Conservation (phyloP, 2,888 invertebrate species). For the Sialis lutaria region DNA sequence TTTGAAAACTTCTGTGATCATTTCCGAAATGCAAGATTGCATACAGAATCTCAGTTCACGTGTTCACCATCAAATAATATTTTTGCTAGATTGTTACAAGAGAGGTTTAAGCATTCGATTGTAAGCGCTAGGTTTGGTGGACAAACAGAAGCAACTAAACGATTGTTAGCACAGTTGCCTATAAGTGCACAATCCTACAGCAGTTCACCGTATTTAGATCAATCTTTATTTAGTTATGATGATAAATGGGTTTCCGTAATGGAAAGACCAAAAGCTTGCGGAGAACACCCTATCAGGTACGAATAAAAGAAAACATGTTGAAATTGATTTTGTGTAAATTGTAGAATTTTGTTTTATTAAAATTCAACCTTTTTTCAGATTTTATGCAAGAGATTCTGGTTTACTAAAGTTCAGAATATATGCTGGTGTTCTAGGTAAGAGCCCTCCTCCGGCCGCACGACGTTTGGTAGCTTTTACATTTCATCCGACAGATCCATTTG, state of each 20-base stretch:
- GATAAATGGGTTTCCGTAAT: slow-evolving; percentile 91
- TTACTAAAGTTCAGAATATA: slow-evolving; percentile 54
- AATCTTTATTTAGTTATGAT: slow-evolving; percentile 83
- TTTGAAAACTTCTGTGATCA: slow-evolving; percentile 86
- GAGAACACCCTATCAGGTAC: slow-evolving; percentile 81
- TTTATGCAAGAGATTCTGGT: slow-evolving; percentile 69
- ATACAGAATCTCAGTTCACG: slow-evolving; percentile 70
- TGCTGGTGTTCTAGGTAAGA: slow-evolving; percentile 44
- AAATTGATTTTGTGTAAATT: not conserved
- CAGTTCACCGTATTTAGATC: slow-evolving; percentile 82
- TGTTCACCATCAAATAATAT: slow-evolving; percentile 85
- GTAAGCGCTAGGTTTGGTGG: slow-evolving; percentile 83
- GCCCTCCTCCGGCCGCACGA: slow-evolving; percentile 48
- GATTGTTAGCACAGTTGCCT: slow-evolving; percentile 78
- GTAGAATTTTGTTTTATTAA: not conserved
- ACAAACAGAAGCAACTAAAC: slow-evolving; percentile 71
- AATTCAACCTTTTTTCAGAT: slow-evolving; percentile 30
- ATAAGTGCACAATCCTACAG: slow-evolving; percentile 90
- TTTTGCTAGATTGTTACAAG: slow-evolving; percentile 51
- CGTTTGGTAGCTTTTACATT: slow-evolving; percentile 87
- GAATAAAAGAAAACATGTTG: not conserved
- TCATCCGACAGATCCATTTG: slow-evolving; percentile 91
- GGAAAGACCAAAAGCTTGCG: slow-evolving; percentile 87
- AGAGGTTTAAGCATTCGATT: slow-evolving; percentile 75
- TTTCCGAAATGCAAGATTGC: slow-evolving; percentile 75